Evolutionary conservation across 2,113 vertebrate species (phyloP).

Genomic region (Apus apus): DNA sequence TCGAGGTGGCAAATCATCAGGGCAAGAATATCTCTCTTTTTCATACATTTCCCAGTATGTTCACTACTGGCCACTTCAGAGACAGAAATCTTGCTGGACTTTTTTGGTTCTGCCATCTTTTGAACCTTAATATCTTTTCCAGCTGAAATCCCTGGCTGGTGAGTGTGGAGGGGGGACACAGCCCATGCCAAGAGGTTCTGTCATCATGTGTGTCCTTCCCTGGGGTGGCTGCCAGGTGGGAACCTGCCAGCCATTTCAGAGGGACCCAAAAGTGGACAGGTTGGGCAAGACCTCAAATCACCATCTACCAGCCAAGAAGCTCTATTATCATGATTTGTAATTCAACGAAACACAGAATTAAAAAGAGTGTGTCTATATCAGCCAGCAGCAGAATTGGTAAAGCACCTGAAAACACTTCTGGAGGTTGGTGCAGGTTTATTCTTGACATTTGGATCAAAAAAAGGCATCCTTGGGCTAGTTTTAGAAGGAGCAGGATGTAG

Average conservation of each 20-base stretch:
- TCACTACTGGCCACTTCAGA: neutral
- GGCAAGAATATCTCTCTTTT: neutral
- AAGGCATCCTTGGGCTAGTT: neutral
- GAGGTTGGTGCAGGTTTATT: neutral
- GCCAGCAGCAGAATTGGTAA: too few species aligned
- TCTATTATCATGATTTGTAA: too few species aligned
- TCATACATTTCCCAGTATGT: neutral
- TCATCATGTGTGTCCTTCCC: neutral
- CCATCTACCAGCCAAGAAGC: too few species aligned
- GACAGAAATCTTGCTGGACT: neutral
- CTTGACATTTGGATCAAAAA: neutral
- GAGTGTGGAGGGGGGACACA: neutral
- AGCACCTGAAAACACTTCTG: too few species aligned
- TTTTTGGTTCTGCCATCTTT: neutral
- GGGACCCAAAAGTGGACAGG: too few species aligned
- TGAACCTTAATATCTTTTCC: neutral
- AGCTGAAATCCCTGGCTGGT: neutral
- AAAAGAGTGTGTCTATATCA: too few species aligned
- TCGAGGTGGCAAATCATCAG: neutral
- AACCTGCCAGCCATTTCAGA: too few species aligned
- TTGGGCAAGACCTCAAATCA: too few species aligned
- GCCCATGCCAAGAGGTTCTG: neutral
- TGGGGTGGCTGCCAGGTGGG: too few species aligned
- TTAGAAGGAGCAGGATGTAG: neutral
- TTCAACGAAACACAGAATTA: too few species aligned